Conservation (phyloP, 1,140 invertebrate genomes). For the Dendrolimus punctatus region DNA sequence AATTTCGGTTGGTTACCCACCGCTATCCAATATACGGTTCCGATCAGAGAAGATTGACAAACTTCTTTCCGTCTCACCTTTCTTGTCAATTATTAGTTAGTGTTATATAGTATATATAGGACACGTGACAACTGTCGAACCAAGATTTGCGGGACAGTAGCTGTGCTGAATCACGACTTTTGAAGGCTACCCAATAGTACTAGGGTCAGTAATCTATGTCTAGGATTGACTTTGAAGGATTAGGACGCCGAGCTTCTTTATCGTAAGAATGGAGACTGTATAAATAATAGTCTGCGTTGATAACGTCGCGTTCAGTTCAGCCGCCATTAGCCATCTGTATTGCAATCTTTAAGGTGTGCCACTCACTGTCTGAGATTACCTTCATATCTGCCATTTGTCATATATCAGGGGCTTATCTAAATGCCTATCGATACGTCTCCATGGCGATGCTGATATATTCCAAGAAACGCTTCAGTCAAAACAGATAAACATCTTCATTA, state of each 20-base stretch:
- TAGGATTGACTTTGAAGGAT: too few species aligned
- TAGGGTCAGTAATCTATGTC: too few species aligned
- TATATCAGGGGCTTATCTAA: slow-evolving; percentile 12
- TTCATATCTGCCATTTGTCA: slow-evolving; percentile 9
- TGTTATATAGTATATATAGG: too few species aligned
- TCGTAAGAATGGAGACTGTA: slow-evolving; percentile 24
- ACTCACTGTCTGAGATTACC: slow-evolving; percentile 18
- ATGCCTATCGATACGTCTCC: slow-evolving; percentile 15
- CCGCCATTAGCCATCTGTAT: slow-evolving; percentile 18
- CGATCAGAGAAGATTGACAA: too few species aligned
- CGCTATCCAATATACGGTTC: too few species aligned
- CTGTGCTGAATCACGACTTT: too few species aligned
- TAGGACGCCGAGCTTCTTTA: not conserved
- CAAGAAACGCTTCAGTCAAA: slow-evolving; percentile 2
- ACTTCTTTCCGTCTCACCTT: too few species aligned
- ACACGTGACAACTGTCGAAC: too few species aligned
- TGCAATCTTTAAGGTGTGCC: slow-evolving; percentile 30
- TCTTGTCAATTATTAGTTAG: too few species aligned
- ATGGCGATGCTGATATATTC: slow-evolving; percentile 23
- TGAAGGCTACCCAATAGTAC: too few species aligned
- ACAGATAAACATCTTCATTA: not conserved
- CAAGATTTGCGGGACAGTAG: too few species aligned
- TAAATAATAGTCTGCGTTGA: slow-evolving; percentile 32
- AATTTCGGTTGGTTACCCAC: too few species aligned
- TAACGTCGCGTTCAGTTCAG: slow-evolving; percentile 15